Evolutionary conservation across 1,140 invertebrate genomes (phyloP).

Genomic region (Trypoxylus dichotomus): DNA sequence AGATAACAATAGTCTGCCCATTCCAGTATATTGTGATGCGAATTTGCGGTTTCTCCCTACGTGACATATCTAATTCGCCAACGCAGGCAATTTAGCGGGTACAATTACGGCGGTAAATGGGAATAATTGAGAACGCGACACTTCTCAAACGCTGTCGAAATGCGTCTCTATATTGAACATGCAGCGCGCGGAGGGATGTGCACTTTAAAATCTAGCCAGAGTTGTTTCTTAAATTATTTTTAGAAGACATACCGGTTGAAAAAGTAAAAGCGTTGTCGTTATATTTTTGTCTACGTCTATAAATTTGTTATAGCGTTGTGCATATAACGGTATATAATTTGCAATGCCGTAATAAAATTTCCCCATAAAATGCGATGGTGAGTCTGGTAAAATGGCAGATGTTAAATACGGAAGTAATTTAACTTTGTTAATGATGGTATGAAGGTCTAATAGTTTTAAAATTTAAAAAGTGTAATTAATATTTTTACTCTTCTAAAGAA

Average conservation of each 20-base stretch:
- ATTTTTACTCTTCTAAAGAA: no score
- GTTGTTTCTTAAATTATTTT: conserved; percentile 15
- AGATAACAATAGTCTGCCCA: conserved; percentile 52
- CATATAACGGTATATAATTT: no score
- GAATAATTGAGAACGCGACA: background rate
- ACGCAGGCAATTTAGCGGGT: background rate
- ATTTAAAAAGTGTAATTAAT: no score
- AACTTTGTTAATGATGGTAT: no score
- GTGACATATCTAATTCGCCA: conserved; percentile 52
- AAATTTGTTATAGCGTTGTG: background rate
- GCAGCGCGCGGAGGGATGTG: background rate
- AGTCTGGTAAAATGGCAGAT: no score
- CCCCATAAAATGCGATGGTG: no score
- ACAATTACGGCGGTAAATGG: background rate
- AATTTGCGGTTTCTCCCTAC: conserved; percentile 57
- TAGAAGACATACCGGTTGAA: background rate
- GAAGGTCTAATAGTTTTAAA: no score
- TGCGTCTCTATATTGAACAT: background rate
- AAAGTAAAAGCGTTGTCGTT: background rate
- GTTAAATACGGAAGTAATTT: no score
- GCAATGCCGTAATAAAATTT: no score
- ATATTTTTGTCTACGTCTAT: background rate
- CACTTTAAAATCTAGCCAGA: background rate
- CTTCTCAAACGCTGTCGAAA: background rate
- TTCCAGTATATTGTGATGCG: conserved; percentile 62